Percentiles rank a stretch among this genome's conserved stretches.
These are phyloP conservation scores for Archivesica marissinica DNA, from an alignment of 1,140 invertebrate species.

Conservation along the genomic window DNA sequence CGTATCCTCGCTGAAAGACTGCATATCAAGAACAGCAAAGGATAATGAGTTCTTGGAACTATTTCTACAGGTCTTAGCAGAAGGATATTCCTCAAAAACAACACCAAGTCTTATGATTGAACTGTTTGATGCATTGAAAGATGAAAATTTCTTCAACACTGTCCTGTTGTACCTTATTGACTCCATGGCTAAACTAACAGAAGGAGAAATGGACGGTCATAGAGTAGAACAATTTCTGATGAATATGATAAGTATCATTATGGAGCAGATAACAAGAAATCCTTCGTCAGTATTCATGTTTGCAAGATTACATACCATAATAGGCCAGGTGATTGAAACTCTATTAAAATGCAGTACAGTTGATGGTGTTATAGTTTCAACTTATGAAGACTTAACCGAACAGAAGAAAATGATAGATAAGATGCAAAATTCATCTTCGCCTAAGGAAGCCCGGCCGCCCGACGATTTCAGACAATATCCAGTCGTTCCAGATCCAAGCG, in stretches of 20 bases:
- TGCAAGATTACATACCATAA: not conserved
- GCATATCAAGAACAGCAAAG: not conserved
- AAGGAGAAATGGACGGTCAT: not conserved
- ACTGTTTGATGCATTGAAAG: constrained; percentile 19
- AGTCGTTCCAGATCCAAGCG: constrained; percentile 72
- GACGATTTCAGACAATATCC: constrained; percentile 78
- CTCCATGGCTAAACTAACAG: not conserved
- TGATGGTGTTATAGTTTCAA: not conserved
- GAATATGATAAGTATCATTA: not conserved
- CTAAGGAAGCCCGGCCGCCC: constrained; percentile 51
- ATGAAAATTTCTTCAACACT: not conserved
- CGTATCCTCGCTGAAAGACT: not conserved
- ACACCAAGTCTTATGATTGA: not conserved
- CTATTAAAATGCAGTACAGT: not conserved
- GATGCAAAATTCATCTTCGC: not conserved
- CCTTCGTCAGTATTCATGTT: not conserved
- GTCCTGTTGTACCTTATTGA: not conserved
- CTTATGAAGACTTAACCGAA: not conserved
- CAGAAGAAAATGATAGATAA: not conserved
- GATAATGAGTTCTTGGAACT: not conserved
- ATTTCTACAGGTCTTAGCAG: constrained; percentile 20
- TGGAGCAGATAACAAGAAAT: not conserved
- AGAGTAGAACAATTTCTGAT: not conserved
- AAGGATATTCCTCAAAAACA: not conserved
- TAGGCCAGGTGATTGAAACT: constrained; percentile 7